These are phyloP conservation scores for Adineta ricciae DNA, from an alignment of 2,888 invertebrate species.

Conservation along the genomic window DNA sequence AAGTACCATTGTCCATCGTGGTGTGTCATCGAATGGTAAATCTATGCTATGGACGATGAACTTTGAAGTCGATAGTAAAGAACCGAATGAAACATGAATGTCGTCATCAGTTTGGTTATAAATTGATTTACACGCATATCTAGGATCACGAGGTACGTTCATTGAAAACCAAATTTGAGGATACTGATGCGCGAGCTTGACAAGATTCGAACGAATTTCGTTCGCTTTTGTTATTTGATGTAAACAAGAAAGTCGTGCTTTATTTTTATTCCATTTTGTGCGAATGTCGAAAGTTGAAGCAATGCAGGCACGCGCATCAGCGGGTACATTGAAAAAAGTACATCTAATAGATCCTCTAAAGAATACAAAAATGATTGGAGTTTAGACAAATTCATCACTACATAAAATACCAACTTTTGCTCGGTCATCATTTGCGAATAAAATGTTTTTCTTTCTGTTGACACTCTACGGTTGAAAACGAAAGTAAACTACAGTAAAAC, in stretches of 20 bases:
- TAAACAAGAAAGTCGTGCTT: background rate
- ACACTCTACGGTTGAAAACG: too few species aligned
- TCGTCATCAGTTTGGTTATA: background rate
- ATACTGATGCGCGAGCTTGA: background rate
- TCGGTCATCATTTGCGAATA: too few species aligned
- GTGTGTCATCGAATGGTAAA: background rate
- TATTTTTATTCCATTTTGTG: background rate
- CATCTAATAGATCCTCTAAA: background rate
- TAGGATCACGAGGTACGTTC: too few species aligned
- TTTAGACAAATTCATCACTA: too few species aligned
- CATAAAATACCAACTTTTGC: too few species aligned
- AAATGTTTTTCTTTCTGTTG: too few species aligned
- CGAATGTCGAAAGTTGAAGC: background rate
- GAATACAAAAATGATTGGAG: too few species aligned
- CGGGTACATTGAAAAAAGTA: background rate
- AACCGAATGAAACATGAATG: background rate
- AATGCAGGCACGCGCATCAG: background rate
- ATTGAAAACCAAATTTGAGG: background rate
- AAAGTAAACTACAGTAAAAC: too few species aligned
- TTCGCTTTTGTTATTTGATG: background rate
- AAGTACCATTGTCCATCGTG: background rate
- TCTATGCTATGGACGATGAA: background rate
- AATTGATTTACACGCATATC: background rate
- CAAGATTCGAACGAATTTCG: background rate
- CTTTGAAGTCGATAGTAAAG: background rate